A percentile compares a stretch with the other conserved stretches of the same genome.
Evolutionary conservation across 2,797 vertebrate genomes (phyloP).

Genomic region (Characodon lateralis): DNA sequence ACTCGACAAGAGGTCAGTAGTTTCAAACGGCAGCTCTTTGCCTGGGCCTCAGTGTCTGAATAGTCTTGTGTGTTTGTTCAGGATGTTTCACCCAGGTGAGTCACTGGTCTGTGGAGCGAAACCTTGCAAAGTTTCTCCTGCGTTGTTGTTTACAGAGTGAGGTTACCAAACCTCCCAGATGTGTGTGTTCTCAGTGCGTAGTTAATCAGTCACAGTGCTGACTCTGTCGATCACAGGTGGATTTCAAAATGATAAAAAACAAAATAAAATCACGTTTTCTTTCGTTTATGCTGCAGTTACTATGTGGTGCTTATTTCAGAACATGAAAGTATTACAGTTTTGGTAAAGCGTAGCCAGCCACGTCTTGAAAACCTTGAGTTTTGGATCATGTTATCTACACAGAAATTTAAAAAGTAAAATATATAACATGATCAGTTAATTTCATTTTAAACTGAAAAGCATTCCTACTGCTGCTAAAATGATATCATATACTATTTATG

Average conservation of each 20-base stretch:
- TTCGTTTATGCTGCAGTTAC: background rate
- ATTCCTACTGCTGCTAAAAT: no score
- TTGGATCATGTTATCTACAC: background rate
- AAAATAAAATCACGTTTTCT: background rate
- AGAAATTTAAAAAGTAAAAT: no score
- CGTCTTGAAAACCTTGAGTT: background rate
- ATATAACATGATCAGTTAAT: no score
- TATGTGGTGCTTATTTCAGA: background rate
- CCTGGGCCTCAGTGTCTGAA: constrained; percentile 23
- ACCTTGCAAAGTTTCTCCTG: constrained; percentile 41
- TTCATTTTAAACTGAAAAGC: no score
- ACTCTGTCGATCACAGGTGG: constrained; percentile 13
- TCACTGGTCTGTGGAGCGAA: constrained; percentile 58
- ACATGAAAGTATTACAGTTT: background rate
- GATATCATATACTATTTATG: no score
- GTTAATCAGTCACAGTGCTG: constrained; percentile 64
- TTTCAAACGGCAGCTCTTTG: constrained; percentile 34
- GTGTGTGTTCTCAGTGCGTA: constrained; percentile 37
- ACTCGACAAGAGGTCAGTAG: constrained; percentile 11
- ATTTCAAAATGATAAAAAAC: constrained; percentile 3
- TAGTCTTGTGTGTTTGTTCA: constrained; percentile 10
- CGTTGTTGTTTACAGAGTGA: constrained; percentile 50
- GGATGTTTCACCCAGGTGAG: constrained; percentile 61
- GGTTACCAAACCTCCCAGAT: constrained; percentile 51
- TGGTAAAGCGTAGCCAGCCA: background rate